Conservation (phyloP, 2,797 vertebrate genomes). For the Peromyscus eremicus region DNA sequence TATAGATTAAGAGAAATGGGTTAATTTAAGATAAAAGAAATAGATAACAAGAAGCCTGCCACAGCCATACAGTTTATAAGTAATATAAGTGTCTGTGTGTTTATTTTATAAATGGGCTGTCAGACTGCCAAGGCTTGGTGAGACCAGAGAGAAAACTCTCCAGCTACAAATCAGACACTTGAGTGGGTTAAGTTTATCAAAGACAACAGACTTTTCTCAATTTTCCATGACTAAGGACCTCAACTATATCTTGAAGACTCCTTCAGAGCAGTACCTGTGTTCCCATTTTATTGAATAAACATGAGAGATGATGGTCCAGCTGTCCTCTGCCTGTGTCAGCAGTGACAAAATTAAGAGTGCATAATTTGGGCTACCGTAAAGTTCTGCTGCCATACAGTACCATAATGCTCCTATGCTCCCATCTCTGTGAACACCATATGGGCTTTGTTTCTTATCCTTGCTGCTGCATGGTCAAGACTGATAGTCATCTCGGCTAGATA, state of each 20-base stretch:
- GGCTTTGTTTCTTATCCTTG: not conserved
- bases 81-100: too few species aligned
- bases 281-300: not conserved
- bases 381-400: not conserved
- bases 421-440: not conserved
- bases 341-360: not conserved
- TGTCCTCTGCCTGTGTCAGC: too few species aligned
- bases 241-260: not conserved
- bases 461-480: not conserved
- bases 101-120: too few species aligned
- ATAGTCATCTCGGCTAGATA: not conserved
- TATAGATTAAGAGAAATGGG: too few species aligned
- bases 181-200: not conserved
- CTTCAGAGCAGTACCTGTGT: not conserved
- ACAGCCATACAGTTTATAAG: too few species aligned
- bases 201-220: not conserved
- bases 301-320: not conserved
- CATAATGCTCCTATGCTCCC: too few species aligned
- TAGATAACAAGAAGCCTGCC: too few species aligned
- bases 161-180: not conserved
- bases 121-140: too few species aligned
- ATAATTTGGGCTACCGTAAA: not conserved
- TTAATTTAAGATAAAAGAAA: too few species aligned
- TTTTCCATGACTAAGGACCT: not conserved
- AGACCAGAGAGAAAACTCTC: too few species aligned